phyloP scores from a whole-genome alignment of 1,140 invertebrate genomes.

The Lordiphosa stackelbergi region DNA sequence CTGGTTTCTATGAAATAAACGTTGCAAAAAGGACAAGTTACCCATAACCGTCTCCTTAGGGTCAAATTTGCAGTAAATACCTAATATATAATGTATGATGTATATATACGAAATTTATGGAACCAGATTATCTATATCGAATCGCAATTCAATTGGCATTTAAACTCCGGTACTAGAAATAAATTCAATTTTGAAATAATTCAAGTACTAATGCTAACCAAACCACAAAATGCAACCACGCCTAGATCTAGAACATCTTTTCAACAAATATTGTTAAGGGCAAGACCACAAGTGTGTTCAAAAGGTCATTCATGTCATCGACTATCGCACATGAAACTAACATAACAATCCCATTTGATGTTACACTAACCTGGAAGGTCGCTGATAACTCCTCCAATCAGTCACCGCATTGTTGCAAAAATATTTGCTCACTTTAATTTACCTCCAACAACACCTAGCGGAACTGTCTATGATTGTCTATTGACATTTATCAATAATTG shows the following conservation, averaged over 20 bases:
- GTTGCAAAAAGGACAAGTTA: too few relatives aligned
- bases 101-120: too few relatives aligned
- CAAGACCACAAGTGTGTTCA: conserved; percentile 14
- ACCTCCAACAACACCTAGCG: conserved; percentile 50
- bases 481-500: conserved; percentile 54
- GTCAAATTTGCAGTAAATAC: too few relatives aligned
- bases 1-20: too few relatives aligned
- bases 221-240: too few relatives aligned
- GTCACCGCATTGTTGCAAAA: conserved; percentile 31
- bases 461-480: conserved; percentile 42
- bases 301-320: conserved; percentile 33
- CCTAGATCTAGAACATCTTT: neutral
- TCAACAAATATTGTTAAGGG: neutral
- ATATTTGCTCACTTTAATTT: conserved; percentile 43
- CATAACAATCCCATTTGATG: conserved; percentile 59
- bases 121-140: too few relatives aligned
- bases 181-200: too few relatives aligned
- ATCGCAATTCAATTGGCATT: too few relatives aligned
- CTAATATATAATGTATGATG: too few relatives aligned
- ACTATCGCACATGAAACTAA: conserved; percentile 8
- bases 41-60: too few relatives aligned
- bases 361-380: conserved; percentile 43
- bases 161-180: too few relatives aligned
- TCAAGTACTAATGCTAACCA: too few relatives aligned
- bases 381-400: conserved; percentile 66